A percentile compares a stretch with the other conserved stretches of the same genome.
phyloP scores from a whole-genome alignment of 2,797 vertebrate genomes.

The Sandelia bainsii region DNA sequence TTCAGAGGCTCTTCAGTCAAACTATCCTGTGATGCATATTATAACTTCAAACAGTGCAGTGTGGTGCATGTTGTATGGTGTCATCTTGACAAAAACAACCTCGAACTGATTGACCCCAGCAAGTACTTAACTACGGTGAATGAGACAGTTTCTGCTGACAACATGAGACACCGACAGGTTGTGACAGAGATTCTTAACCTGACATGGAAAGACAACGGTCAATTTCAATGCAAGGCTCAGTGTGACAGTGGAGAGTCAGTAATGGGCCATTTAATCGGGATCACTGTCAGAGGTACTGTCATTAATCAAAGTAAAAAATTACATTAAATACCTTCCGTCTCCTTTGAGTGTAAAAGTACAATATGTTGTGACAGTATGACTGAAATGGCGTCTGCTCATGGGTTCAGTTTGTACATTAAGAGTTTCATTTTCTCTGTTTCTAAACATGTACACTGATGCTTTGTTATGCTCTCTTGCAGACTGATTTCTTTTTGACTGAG shows the following conservation, averaged over 20 bases:
- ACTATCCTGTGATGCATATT: slow-evolving; percentile 20
- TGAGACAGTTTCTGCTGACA: not conserved
- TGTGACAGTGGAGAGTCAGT: fast-evolving
- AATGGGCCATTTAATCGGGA: slow-evolving; percentile 26
- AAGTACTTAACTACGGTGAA: slow-evolving; percentile 59
- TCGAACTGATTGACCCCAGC: slow-evolving; percentile 25
- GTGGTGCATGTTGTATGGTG: slow-evolving; percentile 17
- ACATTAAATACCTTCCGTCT: too few relatives aligned
- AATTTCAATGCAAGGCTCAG: slow-evolving; percentile 40
- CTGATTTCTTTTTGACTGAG: not conserved
- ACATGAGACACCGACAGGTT: slow-evolving; percentile 23
- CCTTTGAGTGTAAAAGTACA: too few relatives aligned
- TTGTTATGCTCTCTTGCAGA: slow-evolving; percentile 25
- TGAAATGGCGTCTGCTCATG: too few relatives aligned
- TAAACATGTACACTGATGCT: not conserved
- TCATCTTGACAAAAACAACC: fast-evolving
- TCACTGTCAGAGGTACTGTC: slow-evolving; percentile 35
- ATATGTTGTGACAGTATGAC: too few relatives aligned
- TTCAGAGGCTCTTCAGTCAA: slow-evolving; percentile 38
- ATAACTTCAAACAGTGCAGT: fast-evolving
- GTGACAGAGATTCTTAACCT: slow-evolving; percentile 56
- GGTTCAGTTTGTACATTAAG: too few relatives aligned
- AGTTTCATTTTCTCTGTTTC: too few relatives aligned
- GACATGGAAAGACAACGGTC: fast-evolving
- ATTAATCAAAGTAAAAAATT: too few relatives aligned